Conservation (phyloP, 2,888 invertebrate genomes). For the Bimastos eiseni region DNA sequence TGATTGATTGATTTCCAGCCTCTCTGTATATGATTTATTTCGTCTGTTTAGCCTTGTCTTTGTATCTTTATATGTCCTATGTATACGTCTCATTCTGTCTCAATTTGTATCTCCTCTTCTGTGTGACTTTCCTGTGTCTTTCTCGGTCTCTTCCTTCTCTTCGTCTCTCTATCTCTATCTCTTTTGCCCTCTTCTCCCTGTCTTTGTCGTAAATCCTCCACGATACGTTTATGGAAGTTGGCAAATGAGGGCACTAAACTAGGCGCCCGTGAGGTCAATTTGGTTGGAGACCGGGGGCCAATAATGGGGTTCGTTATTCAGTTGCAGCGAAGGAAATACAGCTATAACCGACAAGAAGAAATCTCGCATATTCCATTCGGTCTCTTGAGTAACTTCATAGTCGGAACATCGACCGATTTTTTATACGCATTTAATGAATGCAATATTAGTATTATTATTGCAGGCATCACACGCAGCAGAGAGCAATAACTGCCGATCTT, state of each 20-base stretch:
- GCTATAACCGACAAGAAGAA: background rate
- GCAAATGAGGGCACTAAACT: background rate
- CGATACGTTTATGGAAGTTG: background rate
- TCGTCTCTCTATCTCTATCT: background rate
- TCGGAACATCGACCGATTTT: background rate
- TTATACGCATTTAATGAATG: background rate
- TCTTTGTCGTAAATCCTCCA: background rate
- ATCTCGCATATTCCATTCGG: background rate
- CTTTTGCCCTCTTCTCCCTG: background rate
- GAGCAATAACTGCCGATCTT: background rate
- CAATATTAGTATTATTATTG: background rate
- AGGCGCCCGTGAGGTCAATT: background rate
- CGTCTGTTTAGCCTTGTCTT: too few species aligned
- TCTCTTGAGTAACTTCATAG: constrained; percentile 13
- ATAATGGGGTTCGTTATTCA: background rate
- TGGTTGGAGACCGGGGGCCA: background rate
- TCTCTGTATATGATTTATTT: too few species aligned
- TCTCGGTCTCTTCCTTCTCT: background rate
- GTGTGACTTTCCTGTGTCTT: too few species aligned
- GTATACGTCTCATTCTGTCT: too few species aligned
- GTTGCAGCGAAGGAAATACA: background rate
- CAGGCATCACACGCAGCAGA: background rate
- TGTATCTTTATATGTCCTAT: too few species aligned
- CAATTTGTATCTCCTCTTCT: too few species aligned
- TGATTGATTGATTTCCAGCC: too few species aligned